phyloP scores from a whole-genome alignment of 2,888 invertebrate genomes.

The Leistus spinibarbis region DNA sequence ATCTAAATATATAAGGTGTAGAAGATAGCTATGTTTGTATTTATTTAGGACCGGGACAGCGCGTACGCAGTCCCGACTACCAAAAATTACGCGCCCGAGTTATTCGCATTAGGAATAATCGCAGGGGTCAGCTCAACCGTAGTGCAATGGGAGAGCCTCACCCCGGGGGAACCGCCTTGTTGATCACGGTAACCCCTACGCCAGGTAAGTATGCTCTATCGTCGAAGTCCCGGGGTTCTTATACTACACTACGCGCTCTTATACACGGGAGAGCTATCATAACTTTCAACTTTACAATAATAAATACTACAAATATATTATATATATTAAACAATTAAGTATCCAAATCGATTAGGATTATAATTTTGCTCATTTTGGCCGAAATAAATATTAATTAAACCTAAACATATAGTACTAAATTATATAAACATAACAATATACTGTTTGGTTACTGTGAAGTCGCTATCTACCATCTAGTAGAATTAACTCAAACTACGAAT shows the following conservation, averaged over 20 bases:
- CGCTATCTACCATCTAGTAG: not conserved
- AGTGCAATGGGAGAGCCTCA: constrained; percentile 71
- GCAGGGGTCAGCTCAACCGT: constrained; percentile 70
- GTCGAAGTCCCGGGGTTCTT: too few relatives aligned
- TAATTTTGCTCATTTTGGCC: not conserved
- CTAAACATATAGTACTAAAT: not conserved
- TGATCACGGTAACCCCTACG: constrained; percentile 66
- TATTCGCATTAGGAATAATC: constrained; percentile 70
- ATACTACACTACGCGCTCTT: too few relatives aligned
- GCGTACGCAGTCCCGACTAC: constrained; percentile 65
- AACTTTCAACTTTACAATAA: too few relatives aligned
- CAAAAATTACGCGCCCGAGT: constrained; percentile 68
- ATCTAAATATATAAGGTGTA: too few relatives aligned
- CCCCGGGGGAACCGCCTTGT: constrained; percentile 67
- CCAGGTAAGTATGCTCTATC: constrained; percentile 56
- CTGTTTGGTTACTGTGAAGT: too few relatives aligned
- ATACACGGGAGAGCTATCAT: not conserved
- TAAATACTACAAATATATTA: not conserved
- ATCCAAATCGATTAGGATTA: not conserved
- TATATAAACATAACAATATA: too few relatives aligned
- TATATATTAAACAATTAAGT: not conserved
- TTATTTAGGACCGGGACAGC: constrained; percentile 55
- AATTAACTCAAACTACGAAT: not conserved
- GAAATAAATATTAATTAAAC: not conserved
- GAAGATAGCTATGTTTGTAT: too few relatives aligned